A percentile compares a stretch with the other conserved stretches of the same genome.
Conservation (phyloP, 2,113 vertebrate genomes). For the Melanerpes aurifrons region DNA sequence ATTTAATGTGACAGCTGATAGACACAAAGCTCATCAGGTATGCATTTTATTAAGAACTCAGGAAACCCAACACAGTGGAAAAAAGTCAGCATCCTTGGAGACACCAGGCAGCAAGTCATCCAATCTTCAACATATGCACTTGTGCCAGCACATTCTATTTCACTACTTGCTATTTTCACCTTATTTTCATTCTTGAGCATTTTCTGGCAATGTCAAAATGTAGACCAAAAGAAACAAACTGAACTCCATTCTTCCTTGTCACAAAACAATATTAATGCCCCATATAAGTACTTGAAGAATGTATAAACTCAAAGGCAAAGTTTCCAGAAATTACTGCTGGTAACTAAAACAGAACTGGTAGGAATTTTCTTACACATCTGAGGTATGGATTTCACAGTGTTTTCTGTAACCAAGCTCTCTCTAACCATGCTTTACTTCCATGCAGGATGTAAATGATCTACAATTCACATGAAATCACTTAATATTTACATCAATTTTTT, state of each 20-base stretch:
- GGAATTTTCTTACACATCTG: background rate
- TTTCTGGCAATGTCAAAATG: background rate
- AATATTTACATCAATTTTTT: background rate
- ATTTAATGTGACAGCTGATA: background rate
- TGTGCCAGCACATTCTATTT: slow-evolving; percentile 15
- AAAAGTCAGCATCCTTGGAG: slow-evolving; percentile 1
- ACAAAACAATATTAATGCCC: background rate
- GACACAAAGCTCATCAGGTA: background rate
- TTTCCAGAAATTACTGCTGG: slow-evolving; percentile 18
- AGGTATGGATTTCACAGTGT: background rate
- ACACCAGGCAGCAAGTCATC: background rate
- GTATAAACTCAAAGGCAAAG: background rate
- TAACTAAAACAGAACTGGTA: slow-evolving; percentile 36
- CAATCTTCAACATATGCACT: background rate
- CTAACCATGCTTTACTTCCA: background rate
- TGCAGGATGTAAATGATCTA: background rate
- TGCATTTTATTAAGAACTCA: background rate
- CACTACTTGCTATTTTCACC: slow-evolving; percentile 23
- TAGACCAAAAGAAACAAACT: background rate
- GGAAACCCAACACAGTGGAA: background rate
- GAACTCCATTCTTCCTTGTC: background rate
- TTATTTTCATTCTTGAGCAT: slow-evolving; percentile 16
- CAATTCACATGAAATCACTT: background rate
- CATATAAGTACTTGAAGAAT: background rate
- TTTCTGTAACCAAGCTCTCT: background rate